Evolutionary conservation across 2,113 vertebrate genomes (phyloP).

Genomic region (Pelvicachromis taeniatus): DNA sequence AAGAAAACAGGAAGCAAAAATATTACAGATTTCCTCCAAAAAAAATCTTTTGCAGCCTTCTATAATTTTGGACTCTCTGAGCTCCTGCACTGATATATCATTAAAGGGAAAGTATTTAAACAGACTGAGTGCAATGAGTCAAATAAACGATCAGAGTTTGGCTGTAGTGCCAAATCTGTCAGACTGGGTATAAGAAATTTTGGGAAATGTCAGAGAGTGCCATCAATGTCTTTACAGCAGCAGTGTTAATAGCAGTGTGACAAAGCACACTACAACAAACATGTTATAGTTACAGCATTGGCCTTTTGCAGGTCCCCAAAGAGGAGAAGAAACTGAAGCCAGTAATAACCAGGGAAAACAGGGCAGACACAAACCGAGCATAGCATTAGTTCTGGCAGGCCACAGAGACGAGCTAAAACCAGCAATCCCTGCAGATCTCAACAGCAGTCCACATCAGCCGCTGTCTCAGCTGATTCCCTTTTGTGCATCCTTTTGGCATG

Average conservation of each 20-base stretch:
- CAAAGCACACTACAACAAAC: neutral
- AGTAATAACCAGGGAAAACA: neutral
- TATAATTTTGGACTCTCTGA: neutral
- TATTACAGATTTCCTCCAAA: neutral
- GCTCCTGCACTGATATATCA: neutral
- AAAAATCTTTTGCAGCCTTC: neutral
- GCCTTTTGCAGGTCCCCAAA: neutral
- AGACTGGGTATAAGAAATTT: neutral
- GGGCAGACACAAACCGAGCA: neutral
- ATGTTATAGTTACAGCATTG: neutral
- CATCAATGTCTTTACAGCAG: neutral
- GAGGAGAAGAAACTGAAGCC: neutral
- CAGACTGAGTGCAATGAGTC: neutral
- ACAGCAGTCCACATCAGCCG: neutral
- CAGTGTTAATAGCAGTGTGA: neutral
- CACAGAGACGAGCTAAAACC: neutral
- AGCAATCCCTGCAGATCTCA: neutral
- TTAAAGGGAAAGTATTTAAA: neutral
- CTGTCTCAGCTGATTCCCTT: neutral
- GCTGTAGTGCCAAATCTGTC: neutral
- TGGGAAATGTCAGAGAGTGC: neutral
- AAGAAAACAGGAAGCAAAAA: neutral
- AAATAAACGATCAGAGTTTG: neutral
- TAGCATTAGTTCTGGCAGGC: neutral
- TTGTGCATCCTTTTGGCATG: neutral